Conservation (phyloP, 2,113 vertebrate species). For the Heptranchias perlo region DNA sequence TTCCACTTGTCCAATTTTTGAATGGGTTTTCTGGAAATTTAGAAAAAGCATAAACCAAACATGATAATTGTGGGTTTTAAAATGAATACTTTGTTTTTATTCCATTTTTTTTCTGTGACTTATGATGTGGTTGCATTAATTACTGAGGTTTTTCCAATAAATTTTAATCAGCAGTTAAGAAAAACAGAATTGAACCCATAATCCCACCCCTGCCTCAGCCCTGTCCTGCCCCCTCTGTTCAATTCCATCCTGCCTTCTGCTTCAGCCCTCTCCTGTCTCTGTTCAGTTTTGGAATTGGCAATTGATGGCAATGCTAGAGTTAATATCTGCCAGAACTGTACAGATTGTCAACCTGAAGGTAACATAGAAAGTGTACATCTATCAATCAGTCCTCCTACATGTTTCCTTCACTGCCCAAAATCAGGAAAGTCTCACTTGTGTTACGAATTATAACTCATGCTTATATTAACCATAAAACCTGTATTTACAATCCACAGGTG, state of each 20-base stretch:
- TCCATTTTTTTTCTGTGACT: not conserved
- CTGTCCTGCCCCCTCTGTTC: not conserved
- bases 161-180: not conserved
- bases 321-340: not conserved
- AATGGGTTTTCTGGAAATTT: not conserved
- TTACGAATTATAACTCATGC: not conserved
- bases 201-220: not conserved
- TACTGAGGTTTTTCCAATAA: not conserved
- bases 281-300: not conserved
- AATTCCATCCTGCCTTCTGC: not conserved
- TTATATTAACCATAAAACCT: not conserved
- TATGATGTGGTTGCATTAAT: not conserved
- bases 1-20: not conserved
- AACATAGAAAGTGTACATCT: not conserved
- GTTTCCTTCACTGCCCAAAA: not conserved
- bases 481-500: constrained; percentile 53
- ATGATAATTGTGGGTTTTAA: not conserved
- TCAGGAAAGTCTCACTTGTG: not conserved
- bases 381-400: not conserved
- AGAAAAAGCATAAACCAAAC: not conserved
- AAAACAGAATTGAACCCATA: not conserved
- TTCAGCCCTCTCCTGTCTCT: not conserved
- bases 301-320: not conserved
- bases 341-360: not conserved
- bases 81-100: not conserved